Conservation (phyloP, 2,113 vertebrate genomes). For the Mystacornis crossleyi region DNA sequence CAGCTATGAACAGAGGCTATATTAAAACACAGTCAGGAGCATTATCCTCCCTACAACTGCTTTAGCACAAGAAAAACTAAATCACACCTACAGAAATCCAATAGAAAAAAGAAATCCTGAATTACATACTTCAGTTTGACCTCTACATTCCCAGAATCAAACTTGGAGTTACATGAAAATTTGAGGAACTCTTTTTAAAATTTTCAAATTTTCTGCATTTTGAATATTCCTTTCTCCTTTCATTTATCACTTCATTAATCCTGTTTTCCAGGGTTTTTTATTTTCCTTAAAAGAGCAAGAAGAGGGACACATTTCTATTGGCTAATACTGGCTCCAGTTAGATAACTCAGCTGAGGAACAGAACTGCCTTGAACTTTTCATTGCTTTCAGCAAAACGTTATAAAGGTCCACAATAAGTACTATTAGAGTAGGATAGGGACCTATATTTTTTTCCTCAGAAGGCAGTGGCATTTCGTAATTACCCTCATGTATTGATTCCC, state of each 20-base stretch:
- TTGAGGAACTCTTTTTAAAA: background rate
- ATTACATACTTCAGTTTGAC: background rate
- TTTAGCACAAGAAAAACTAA: background rate
- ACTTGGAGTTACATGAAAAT: background rate
- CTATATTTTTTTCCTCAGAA: slow-evolving; percentile 2
- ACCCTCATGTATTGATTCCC: slow-evolving; percentile 14
- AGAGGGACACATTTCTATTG: background rate
- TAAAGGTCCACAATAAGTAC: background rate
- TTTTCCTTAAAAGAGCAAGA: background rate
- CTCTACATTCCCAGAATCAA: background rate
- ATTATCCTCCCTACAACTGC: background rate
- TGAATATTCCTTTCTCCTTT: background rate
- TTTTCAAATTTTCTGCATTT: background rate
- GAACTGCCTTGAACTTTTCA: background rate
- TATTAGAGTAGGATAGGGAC: background rate
- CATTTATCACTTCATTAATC: background rate
- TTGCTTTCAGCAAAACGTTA: background rate
- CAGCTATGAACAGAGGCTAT: background rate
- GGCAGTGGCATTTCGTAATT: background rate
- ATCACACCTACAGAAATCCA: background rate
- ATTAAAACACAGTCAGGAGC: background rate
- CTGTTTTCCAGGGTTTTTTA: background rate
- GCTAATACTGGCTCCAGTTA: background rate
- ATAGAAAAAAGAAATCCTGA: background rate
- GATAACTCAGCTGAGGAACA: background rate